These are phyloP conservation scores for Drosophila simulans DNA, from an alignment of 1,140 invertebrate species.

Conservation along the genomic window DNA sequence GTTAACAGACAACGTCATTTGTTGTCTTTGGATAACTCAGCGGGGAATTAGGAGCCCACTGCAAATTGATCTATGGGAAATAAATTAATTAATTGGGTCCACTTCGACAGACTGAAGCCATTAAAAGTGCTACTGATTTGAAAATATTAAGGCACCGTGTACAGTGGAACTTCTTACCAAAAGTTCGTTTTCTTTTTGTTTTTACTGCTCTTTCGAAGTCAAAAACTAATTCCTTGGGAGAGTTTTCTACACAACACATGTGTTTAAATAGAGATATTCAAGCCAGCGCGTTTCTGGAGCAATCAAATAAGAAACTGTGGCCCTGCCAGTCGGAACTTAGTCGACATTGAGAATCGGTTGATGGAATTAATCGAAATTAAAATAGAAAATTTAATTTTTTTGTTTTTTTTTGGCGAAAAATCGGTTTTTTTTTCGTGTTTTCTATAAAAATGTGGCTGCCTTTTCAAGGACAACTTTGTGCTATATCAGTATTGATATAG, in stretches of 20 bases:
- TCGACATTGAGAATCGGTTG: slow-evolving; percentile 36
- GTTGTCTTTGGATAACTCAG: slow-evolving; percentile 21
- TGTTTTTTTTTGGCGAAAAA: not conserved
- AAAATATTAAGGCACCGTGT: not conserved
- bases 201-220: not conserved
- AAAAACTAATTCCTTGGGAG: slow-evolving; percentile 6
- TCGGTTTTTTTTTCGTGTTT: not conserved
- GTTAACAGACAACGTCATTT: slow-evolving; percentile 52
- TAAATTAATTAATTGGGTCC: slow-evolving; percentile 33
- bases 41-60: slow-evolving; percentile 29
- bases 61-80: slow-evolving; percentile 49
- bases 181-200: slow-evolving; percentile 2
- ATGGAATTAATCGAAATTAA: slow-evolving; percentile 2
- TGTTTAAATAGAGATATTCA: slow-evolving; percentile 40
- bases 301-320: slow-evolving; percentile 31
- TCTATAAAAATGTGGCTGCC: not conserved
- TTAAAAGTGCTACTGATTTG: slow-evolving; percentile 1
- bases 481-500: not conserved
- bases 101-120: not conserved
- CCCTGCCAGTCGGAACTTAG: slow-evolving; percentile 30
- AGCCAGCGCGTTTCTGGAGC: slow-evolving; percentile 7
- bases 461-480: not conserved
- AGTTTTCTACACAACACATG: slow-evolving; percentile 28
- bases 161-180: not conserved
- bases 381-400: not conserved